A percentile compares a stretch with the other conserved stretches of the same genome.
Conservation (phyloP, 2,113 vertebrate genomes). For the Centropristis striata region DNA sequence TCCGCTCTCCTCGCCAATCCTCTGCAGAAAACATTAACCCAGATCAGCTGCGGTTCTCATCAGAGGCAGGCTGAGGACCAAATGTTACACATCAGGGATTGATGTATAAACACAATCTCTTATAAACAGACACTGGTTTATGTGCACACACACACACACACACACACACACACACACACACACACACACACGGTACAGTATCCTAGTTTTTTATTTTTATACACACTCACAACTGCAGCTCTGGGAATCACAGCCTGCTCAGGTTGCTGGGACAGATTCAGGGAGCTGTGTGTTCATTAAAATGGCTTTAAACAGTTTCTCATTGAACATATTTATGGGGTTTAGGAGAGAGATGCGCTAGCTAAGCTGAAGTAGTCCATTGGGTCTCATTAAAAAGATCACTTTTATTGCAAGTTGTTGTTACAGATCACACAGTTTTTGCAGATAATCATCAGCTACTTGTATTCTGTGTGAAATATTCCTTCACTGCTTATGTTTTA, state of each 20-base stretch:
- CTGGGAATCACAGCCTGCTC: constrained; percentile 21
- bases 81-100: constrained; percentile 56
- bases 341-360: neutral
- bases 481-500: neutral
- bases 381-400: constrained; percentile 29
- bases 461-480: constrained; percentile 6
- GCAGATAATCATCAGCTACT: neutral
- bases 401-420: constrained; percentile 10
- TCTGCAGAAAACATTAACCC: constrained; percentile 77
- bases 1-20: constrained; percentile 51
- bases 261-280: constrained; percentile 22
- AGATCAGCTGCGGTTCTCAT: constrained; percentile 82
- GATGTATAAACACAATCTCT: constrained; percentile 35
- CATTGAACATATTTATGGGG: constrained; percentile 19
- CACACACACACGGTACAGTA: neutral
- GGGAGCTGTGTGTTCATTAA: constrained; percentile 39
- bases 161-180: constrained; percentile 4
- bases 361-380: neutral
- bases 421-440: constrained; percentile 22
- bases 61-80: constrained; percentile 58
- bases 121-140: constrained; percentile 44
- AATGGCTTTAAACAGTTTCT: constrained; percentile 24
- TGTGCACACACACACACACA: constrained; percentile 13
- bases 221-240: constrained; percentile 6
- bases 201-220: constrained; percentile 9